These are phyloP conservation scores for Hemaris fuciformis DNA, from an alignment of 2,888 invertebrate genomes.

Conservation along the genomic window DNA sequence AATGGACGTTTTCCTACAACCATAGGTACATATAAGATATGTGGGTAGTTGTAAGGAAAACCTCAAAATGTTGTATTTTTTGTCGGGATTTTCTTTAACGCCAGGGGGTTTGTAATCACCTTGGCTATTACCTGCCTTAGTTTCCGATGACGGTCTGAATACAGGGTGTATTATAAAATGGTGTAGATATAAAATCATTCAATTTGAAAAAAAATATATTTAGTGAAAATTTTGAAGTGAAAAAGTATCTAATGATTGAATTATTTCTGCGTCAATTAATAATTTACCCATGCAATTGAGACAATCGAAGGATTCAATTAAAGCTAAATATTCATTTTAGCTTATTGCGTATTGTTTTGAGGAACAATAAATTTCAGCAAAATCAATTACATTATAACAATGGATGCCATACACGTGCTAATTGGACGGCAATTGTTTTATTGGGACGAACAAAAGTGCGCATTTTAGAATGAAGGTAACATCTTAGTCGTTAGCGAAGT, in stretches of 20 bases:
- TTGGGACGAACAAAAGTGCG: slow-evolving; percentile 7
- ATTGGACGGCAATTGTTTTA: slow-evolving; percentile 4
- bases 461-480: slow-evolving; percentile 27
- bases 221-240: no score
- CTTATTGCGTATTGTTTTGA: not conserved
- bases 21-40: no score
- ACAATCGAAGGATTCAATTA: not conserved
- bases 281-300: not conserved
- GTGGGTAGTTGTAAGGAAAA: no score
- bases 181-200: no score
- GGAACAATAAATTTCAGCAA: not conserved
- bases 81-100: no score
- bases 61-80: no score
- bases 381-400: not conserved
- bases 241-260: not conserved
- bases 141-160: no score
- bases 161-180: no score
- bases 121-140: no score
- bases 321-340: not conserved
- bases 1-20: no score
- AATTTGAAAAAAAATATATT: no score
- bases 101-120: no score
- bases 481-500: slow-evolving; percentile 49
- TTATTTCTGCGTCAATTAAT: not conserved
- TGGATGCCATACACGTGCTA: not conserved